Base-by-base conservation (phyloP, 2,888 invertebrate genomes). In the Ennomos fuscantarius region DNA sequence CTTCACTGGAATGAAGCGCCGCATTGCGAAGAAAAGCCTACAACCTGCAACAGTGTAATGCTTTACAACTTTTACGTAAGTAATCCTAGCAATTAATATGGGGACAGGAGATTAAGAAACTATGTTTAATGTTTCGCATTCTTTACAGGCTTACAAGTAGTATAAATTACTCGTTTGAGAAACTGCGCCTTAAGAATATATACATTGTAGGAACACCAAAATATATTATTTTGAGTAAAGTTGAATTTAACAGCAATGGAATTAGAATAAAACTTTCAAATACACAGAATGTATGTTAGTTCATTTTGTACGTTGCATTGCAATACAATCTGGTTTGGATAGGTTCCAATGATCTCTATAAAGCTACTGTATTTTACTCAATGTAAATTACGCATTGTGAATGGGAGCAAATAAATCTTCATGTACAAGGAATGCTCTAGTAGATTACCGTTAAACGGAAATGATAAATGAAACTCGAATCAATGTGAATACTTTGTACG, bases 361-460 rank as follows among this genome's bases (percentile, higher is more conserved):
- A 59, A 51, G 65, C 65, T 65, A 67, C 70, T 63, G 68, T 62
- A 68, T 61, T 70, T 71, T 70, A 72, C 66, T 64, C 65, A 72
- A 74, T 75, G 70, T 67, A 66, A 68, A 70, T 57, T 63, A 58
- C 64, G 70, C 66, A 71, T 68, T 68, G 70, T 74, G 72, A 73
- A 76, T 74, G 66, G 64, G 68, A 65, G 70, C 63, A 68, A 72
- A 74, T 78, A 74, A 69, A 72, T 69, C 62, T 55, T 62, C 63
- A 56, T 66, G 63, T 63, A 67, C 64, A 63, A 69, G 66, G 65
- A 67, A 62, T 70, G 70, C 55, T 75, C 66, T 50, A 67, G 64
- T 68, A 65, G 63, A 64, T 68, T 70, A 63, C 62, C 60, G 63
- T 59, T 68, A 49, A 54, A 65, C 60, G 63, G 61, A 65, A 58